Conservation (phyloP, 1,140 invertebrate species). For the Diploscapter pachys region DNA sequence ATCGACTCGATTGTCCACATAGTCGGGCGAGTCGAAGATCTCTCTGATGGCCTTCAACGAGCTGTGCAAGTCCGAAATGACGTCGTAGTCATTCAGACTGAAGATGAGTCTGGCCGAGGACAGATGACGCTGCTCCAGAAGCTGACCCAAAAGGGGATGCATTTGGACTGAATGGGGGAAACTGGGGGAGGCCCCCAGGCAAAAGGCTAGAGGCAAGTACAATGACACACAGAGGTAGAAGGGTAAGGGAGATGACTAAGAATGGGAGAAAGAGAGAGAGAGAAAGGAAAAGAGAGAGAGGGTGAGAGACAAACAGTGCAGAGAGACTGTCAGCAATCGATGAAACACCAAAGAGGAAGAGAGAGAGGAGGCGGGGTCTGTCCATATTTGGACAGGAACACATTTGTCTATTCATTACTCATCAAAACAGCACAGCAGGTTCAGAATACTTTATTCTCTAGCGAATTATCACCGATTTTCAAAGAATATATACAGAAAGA, state of each 20-base stretch:
- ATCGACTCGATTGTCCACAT: conserved; percentile 39
- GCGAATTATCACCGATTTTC: too few relatives aligned
- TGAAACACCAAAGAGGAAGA: conserved; percentile 7
- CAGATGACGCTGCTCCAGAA: conserved; percentile 42
- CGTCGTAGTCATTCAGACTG: conserved; percentile 76
- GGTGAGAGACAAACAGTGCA: not conserved
- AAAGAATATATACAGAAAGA: not conserved
- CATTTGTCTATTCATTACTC: not conserved
- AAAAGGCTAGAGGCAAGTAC: too few relatives aligned
- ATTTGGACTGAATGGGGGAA: conserved; percentile 15
- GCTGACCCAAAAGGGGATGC: conserved; percentile 38
- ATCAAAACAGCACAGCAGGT: not conserved
- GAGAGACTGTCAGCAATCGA: not conserved
- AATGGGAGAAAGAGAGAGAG: conserved; percentile 13
- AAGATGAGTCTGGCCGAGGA: conserved; percentile 79
- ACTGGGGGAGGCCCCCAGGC: not conserved
- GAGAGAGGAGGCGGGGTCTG: conserved; percentile 4
- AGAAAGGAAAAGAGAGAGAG: conserved; percentile 1
- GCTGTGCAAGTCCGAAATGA: conserved; percentile 73
- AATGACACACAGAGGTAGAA: not conserved
- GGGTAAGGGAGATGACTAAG: not conserved
- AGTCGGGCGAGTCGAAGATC: conserved; percentile 59
- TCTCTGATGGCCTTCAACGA: conserved; percentile 41
- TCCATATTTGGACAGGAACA: not conserved
- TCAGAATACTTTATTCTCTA: not conserved